Conservation (phyloP, 2,888 invertebrate species). For the Apeira syringaria region DNA sequence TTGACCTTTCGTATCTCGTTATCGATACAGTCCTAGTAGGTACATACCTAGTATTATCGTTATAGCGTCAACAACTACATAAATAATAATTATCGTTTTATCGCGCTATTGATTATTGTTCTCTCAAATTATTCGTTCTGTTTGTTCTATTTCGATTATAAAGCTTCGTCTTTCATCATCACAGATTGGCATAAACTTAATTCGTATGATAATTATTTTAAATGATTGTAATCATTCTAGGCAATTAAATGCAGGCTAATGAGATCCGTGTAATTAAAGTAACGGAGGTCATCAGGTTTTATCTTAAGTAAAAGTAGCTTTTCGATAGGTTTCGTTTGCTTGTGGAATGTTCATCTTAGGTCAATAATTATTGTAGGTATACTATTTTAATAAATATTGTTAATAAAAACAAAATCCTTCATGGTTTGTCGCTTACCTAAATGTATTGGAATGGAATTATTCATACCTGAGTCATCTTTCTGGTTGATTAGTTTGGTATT, state of each 20-base stretch:
- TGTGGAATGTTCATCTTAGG: background rate
- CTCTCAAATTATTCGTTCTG: slow-evolving; percentile 42
- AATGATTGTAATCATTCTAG: too few relatives aligned
- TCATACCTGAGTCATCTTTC: background rate
- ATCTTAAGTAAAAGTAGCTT: too few relatives aligned
- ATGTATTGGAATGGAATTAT: too few relatives aligned
- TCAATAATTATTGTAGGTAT: too few relatives aligned
- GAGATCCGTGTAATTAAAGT: slow-evolving; percentile 23
- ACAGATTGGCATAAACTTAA: too few relatives aligned
- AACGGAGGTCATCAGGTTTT: slow-evolving; percentile 24
- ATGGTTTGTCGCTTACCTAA: too few relatives aligned
- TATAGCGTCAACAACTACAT: slow-evolving; percentile 48
- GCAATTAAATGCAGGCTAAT: slow-evolving; percentile 20
- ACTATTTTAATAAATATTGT: too few relatives aligned
- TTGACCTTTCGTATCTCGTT: slow-evolving; percentile 55
- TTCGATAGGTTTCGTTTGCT: slow-evolving; percentile 11
- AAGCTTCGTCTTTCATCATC: too few relatives aligned
- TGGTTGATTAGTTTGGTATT: slow-evolving; percentile 1
- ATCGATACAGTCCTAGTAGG: slow-evolving; percentile 40
- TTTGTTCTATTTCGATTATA: slow-evolving; percentile 41
- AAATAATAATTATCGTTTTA: slow-evolving; percentile 50
- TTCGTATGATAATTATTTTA: slow-evolving; percentile 24
- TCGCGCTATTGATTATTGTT: slow-evolving; percentile 54
- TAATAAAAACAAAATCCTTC: too few relatives aligned
- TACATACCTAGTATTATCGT: slow-evolving; percentile 26